A percentile compares a stretch with the other conserved stretches of the same genome.
phyloP scores from a whole-genome alignment of 1,140 invertebrate genomes.

The Drosophila eugracilis region DNA sequence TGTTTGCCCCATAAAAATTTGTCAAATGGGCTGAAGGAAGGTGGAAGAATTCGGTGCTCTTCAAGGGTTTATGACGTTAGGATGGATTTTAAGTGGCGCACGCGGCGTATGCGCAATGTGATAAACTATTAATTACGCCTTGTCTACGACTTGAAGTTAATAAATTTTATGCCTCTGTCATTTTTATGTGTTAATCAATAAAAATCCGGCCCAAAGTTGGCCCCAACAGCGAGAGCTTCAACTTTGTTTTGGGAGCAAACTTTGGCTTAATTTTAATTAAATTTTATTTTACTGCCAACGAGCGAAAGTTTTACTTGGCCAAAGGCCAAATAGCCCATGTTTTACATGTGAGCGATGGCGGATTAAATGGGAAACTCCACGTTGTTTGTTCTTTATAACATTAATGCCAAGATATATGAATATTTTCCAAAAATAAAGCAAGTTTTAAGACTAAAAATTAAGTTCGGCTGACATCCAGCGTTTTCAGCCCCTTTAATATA shows the following conservation, averaged over 20 bases:
- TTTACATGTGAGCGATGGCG: slow-evolving; percentile 8
- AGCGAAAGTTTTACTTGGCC: slow-evolving; percentile 55
- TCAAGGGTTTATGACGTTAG: slow-evolving; percentile 15
- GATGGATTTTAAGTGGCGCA: slow-evolving; percentile 65
- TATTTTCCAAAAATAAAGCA: no score
- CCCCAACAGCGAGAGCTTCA: slow-evolving; percentile 9
- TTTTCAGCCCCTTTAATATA: neutral
- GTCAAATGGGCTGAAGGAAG: slow-evolving; percentile 35
- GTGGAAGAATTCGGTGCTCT: neutral
- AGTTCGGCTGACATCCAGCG: no score
- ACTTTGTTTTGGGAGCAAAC: slow-evolving; percentile 26
- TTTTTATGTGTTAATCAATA: slow-evolving; percentile 77
- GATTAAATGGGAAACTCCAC: neutral
- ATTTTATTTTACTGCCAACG: slow-evolving; percentile 54
- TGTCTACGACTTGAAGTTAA: slow-evolving; percentile 48
- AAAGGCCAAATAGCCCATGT: slow-evolving; percentile 54
- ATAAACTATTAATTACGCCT: slow-evolving; percentile 70
- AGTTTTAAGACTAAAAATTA: no score
- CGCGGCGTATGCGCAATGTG: slow-evolving; percentile 65
- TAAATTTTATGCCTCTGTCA: slow-evolving; percentile 56
- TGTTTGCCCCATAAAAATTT: slow-evolving; percentile 63
- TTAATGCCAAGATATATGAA: no score
- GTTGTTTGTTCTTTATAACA: no score
- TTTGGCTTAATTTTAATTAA: slow-evolving; percentile 65
- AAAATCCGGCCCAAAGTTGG: slow-evolving; percentile 39